Evolutionary conservation across 1,140 invertebrate species (phyloP), one percentile per base, ranked within the genome.

Genomic region (Pinna nobilis): DNA sequence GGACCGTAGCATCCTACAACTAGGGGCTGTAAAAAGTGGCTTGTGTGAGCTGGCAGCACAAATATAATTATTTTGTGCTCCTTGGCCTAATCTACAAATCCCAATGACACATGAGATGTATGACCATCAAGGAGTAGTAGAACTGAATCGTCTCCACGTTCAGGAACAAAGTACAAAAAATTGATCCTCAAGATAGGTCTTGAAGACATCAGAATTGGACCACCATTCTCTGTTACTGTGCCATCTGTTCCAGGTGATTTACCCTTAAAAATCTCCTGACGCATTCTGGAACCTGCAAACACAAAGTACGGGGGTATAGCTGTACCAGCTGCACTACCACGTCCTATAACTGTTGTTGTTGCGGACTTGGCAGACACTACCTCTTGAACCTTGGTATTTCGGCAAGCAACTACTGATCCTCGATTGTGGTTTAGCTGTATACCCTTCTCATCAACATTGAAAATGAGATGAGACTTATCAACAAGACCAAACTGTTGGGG

Each of bases 1-100:
- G 57, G 67, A 3, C 33, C 41, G 61, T 55, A 70, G n/a, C 55
- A 50, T 33, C 57, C 67, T 33, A 61, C 32, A 61, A 60, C 67
- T 18, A 70, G 18, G 11, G 55, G 67, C n/a, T 61, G 55, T 2
- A 61, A 28, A 1, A 70, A 1, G 9, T 50, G 57, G 20, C 39
- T 70, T 4, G 67, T 61, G 28, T 70, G 67, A 4, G 55, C 30
- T 23, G 57, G 67, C 4, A 55, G 28, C 1, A 70, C 44, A 50
- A 61, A 49, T 18, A 70, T 13, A 33, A 61, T 51, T 6, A 61
- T 60, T 18, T 70, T 61, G 0, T 69, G 53, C 30, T 51, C 11
- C 7, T 28, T 15, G 5, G 41, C 67, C 66, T 39, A 69, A 1
- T 47, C 53, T 37, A 47, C 39, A 15, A 69, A 25, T 33, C 37